Base-by-base conservation (phyloP, 2,113 vertebrate species). In the Periophthalmus modestus region DNA sequence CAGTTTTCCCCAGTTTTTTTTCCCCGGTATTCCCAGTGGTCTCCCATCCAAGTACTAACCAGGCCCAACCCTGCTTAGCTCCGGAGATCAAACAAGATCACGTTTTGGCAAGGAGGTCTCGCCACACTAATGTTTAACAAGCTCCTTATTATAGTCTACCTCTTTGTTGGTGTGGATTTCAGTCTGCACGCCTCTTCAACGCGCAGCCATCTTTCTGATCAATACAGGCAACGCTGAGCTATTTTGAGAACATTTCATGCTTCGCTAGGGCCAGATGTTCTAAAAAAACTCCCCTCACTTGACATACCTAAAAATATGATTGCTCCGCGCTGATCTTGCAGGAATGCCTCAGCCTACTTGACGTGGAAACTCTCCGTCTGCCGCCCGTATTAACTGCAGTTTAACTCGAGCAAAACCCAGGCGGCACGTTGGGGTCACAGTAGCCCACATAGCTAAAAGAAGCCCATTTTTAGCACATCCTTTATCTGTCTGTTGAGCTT, bases 241-340 rank as follows among this genome's bases (percentile, higher is more conserved):
- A 91, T 89, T 91, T 87, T 86, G 46, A 87, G 76, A 83, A 23
- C 62, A 85, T 87, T 86, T 88, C 85, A 88, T 78, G 86, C 89
- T 89, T 76, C 75, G 83, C 82, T 91, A 77, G 73, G 77, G 59
- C 85, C 88, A 90, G 86, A 87, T 90, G 87, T 88, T 85, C 82
- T 84, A 81, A 84, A 86, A 84, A 87, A 89, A 78, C 74, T 43
- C 19, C 9, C 14, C 68, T 85, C 58, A 69, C 74, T 67, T 46
- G n/a, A 81, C 71, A 58, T 70, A 77, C 63, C 58, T 73, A 76
- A 77, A 85, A 87, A 78, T 82, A 81, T 77, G 15, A 70, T 83
- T 71, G 59, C 72, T 34, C 66, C 77, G 21, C 80, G 75, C 78
- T 85, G 80, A 87, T 87, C 78, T 81, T 21, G 62, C 78, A 71